Evolutionary conservation across 2,113 vertebrate species (phyloP).

Genomic region (Condylura cristata): DNA sequence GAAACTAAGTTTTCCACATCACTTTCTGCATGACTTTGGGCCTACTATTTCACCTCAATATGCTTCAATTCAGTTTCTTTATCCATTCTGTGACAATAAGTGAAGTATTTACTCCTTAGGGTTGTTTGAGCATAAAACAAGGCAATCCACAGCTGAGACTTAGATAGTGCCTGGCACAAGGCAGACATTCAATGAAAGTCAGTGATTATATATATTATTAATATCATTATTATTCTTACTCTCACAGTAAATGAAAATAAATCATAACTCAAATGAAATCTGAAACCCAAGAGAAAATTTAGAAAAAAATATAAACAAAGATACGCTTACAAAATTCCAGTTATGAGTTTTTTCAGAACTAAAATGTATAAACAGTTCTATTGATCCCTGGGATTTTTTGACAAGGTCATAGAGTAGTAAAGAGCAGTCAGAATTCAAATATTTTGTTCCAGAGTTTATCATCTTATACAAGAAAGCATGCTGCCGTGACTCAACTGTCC

Average conservation of each 20-base stretch:
- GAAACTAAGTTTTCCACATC: constrained; percentile 8
- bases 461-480: neutral
- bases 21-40: neutral
- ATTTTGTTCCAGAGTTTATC: no score
- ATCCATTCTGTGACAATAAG: neutral
- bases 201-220: neutral
- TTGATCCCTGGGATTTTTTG: neutral
- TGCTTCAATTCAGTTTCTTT: neutral
- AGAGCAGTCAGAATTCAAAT: no score
- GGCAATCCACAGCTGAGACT: neutral
- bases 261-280: neutral
- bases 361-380: neutral
- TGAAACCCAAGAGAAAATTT: neutral
- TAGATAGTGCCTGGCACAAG: neutral
- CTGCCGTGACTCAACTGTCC: neutral
- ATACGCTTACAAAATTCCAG: neutral
- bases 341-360: neutral
- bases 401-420: no score
- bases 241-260: neutral
- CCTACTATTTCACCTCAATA: neutral
- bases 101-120: neutral
- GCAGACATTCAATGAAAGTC: neutral
- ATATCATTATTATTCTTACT: neutral
- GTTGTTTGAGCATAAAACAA: neutral
- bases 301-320: neutral